A percentile compares a stretch with the other conserved stretches of the same genome.
phyloP scores from a whole-genome alignment of 2,797 vertebrate species.

The Thripadectes ignobilis region DNA sequence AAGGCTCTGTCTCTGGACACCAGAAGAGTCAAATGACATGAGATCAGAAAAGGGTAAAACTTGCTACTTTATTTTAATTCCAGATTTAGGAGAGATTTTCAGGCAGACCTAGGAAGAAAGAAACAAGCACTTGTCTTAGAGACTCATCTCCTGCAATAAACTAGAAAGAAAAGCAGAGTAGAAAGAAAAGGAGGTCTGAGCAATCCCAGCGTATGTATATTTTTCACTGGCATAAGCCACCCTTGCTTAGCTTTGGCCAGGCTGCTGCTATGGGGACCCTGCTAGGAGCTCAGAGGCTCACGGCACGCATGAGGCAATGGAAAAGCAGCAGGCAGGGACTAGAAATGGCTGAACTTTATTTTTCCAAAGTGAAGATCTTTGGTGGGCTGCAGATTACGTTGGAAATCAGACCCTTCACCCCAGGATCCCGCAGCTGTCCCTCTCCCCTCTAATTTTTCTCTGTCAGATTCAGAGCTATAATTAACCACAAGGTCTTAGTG shows the following conservation, averaged over 20 bases:
- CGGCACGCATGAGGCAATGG: conserved; percentile 63
- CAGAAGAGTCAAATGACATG: neutral
- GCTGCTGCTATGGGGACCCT: neutral
- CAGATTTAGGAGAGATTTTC: neutral
- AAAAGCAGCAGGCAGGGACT: conserved; percentile 63
- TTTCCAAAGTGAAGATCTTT: conserved; percentile 73
- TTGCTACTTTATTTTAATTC: neutral
- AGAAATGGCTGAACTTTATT: conserved; percentile 75
- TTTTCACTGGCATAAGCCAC: conserved; percentile 44
- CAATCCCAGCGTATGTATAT: neutral
- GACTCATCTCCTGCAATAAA: neutral
- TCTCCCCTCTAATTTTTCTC: conserved; percentile 92
- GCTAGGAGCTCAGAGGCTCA: conserved; percentile 28
- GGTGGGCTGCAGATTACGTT: conserved; percentile 79
- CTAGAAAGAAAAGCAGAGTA: neutral
- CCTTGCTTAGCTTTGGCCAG: conserved; percentile 22
- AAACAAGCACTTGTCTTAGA: neutral
- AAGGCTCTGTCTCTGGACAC: neutral
- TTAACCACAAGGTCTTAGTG: conserved; percentile 86
- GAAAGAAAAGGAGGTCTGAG: neutral
- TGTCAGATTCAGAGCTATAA: conserved; percentile 91
- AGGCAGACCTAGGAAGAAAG: neutral
- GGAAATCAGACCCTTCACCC: conserved; percentile 79
- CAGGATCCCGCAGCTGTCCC: conserved; percentile 85
- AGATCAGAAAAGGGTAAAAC: neutral